Evolutionary conservation across 1,140 invertebrate species (phyloP).

Genomic region (Condylostylus longicornis): DNA sequence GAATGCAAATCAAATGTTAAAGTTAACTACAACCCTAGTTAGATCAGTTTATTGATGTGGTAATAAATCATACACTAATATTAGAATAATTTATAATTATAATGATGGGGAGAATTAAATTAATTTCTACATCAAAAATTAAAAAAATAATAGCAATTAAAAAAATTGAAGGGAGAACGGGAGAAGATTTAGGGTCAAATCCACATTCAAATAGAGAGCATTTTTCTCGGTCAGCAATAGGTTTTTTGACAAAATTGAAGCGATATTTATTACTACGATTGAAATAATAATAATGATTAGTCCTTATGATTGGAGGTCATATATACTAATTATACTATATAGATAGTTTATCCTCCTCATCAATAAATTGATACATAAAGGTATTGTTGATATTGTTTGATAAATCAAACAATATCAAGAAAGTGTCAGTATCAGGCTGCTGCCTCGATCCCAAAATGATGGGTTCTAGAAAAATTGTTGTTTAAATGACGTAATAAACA

Average conservation of each 20-base stretch:
- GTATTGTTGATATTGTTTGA: too few relatives aligned
- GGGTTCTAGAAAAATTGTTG: constrained; percentile 40
- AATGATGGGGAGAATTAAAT: constrained; percentile 38
- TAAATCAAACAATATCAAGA: constrained; percentile 57
- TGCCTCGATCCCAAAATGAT: constrained; percentile 54
- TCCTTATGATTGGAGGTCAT: constrained; percentile 48
- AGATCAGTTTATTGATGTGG: constrained; percentile 37
- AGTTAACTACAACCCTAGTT: constrained; percentile 41
- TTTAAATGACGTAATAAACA: constrained; percentile 37
- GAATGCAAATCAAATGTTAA: constrained; percentile 48
- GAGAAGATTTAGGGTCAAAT: constrained; percentile 39
- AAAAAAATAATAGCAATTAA: constrained; percentile 46
- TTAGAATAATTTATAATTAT: constrained; percentile 28
- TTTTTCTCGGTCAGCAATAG: constrained; percentile 40
- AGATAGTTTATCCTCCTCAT: constrained; percentile 43
- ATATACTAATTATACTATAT: constrained; percentile 50
- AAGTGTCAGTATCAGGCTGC: constrained; percentile 60
- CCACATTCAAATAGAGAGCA: constrained; percentile 44
- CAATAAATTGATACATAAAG: constrained; percentile 50
- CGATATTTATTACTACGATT: constrained; percentile 35
- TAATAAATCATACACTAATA: constrained; percentile 29
- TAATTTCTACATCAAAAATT: constrained; percentile 50
- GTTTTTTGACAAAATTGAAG: constrained; percentile 38
- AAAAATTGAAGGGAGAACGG: constrained; percentile 43
- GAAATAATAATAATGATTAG: constrained; percentile 31